Conservation (phyloP, 2,888 invertebrate species). For the Aplocera efformata region DNA sequence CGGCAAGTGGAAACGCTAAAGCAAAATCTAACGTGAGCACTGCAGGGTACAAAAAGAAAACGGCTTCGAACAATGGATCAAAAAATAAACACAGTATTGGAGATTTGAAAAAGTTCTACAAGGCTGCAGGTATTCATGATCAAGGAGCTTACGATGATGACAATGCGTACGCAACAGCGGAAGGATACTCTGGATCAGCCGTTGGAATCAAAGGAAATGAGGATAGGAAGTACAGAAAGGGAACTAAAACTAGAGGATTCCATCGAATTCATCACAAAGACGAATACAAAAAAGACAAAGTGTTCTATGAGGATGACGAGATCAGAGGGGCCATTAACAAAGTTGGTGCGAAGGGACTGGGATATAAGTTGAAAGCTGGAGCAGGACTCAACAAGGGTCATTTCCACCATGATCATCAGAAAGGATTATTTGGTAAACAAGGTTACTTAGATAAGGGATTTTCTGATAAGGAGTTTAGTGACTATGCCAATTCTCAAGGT, state of each 20-base stretch:
- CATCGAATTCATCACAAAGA: conserved; percentile 81
- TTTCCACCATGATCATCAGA: conserved; percentile 61
- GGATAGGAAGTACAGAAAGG: conserved; percentile 75
- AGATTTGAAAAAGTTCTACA: conserved; percentile 57
- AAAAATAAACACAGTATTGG: conserved; percentile 50
- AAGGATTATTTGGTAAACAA: conserved; percentile 67
- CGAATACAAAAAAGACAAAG: conserved; percentile 81
- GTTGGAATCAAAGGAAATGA: conserved; percentile 64
- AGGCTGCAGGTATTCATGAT: conserved; percentile 47
- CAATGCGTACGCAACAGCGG: conserved; percentile 58
- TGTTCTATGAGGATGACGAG: conserved; percentile 80
- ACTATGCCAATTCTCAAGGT: conserved; percentile 67
- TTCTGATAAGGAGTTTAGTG: conserved; percentile 68
- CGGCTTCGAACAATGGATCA: conserved; percentile 43
- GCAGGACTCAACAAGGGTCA: conserved; percentile 59
- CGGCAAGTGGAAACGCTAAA: conserved; percentile 22
- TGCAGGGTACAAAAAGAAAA: conserved; percentile 55
- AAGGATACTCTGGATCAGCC: conserved; percentile 57
- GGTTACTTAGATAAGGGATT: conserved; percentile 75
- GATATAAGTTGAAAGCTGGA: conserved; percentile 65
- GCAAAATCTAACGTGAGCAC: conserved; percentile 37
- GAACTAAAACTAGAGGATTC: conserved; percentile 79
- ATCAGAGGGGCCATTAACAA: conserved; percentile 73
- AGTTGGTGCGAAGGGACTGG: conserved; percentile 70
- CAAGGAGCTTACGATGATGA: conserved; percentile 58